Conservation (phyloP, 2,113 vertebrate species). For the Rostratula benghalensis region DNA sequence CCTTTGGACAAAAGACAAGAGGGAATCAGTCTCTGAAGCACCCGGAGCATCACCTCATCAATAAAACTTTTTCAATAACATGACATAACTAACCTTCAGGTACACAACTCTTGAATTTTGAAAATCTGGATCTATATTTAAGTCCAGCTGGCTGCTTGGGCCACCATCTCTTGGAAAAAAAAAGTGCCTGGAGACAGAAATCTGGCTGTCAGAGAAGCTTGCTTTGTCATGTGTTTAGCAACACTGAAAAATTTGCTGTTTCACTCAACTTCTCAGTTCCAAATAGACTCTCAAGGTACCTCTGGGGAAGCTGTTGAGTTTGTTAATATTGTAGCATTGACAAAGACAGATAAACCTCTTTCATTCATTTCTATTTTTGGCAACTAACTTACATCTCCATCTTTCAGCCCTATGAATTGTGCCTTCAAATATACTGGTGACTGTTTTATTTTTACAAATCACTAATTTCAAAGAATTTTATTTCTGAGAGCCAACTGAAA, state of each 20-base stretch:
- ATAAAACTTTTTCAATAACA: background rate
- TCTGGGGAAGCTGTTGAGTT: background rate
- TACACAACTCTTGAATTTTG: background rate
- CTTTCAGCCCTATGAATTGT: background rate
- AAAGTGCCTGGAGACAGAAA: background rate
- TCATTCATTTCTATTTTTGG: background rate
- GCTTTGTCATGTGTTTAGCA: background rate
- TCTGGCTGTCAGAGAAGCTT: background rate
- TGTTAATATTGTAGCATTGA: conserved; percentile 5
- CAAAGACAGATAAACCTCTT: conserved; percentile 19
- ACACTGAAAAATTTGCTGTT: background rate
- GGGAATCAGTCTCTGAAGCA: background rate
- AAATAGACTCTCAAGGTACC: background rate
- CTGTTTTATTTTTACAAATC: background rate
- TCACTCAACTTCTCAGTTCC: background rate
- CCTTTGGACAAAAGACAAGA: background rate
- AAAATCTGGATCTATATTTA: background rate
- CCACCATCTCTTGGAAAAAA: background rate
- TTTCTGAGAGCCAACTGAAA: background rate
- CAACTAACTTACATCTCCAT: background rate
- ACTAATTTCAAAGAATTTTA: background rate
- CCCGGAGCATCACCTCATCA: background rate
- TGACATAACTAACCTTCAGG: background rate
- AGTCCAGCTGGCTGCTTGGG: background rate
- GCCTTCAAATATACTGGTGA: background rate